Conservation (phyloP, 2,797 vertebrate genomes). For the Synaphobranchus kaupii region DNA sequence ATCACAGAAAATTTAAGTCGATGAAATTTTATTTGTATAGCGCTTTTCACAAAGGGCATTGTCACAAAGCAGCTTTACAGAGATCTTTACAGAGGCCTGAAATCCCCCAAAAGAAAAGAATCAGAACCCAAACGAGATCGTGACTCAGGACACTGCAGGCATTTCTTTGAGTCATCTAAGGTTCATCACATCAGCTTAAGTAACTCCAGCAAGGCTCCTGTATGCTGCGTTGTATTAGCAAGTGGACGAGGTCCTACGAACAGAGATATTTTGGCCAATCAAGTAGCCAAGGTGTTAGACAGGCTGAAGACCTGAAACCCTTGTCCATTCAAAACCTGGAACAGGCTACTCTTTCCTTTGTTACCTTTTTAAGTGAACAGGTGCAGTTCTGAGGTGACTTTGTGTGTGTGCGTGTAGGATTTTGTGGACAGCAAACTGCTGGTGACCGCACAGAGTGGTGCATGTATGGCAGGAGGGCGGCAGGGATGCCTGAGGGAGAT, state of each 20-base stretch:
- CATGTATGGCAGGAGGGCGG: constrained; percentile 57
- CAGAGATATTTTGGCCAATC: background rate
- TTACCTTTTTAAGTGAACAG: background rate
- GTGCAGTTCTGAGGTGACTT: background rate
- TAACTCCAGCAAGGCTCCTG: background rate
- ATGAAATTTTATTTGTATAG: background rate
- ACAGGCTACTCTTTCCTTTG: background rate
- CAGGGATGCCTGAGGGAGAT: constrained; percentile 72
- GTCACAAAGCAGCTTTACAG: background rate
- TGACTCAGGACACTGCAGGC: background rate
- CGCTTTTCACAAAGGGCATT: no score
- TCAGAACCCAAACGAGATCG: background rate
- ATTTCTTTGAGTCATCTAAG: background rate
- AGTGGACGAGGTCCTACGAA: background rate
- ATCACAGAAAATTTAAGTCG: no score
- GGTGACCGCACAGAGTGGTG: constrained; percentile 68
- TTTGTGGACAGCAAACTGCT: constrained; percentile 76
- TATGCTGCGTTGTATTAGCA: background rate
- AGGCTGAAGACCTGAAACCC: background rate
- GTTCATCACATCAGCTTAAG: background rate
- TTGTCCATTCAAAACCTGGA: background rate
- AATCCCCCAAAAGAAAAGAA: background rate
- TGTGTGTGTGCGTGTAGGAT: constrained; percentile 70
- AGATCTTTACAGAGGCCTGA: background rate
- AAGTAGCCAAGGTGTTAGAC: background rate